phyloP scores from a whole-genome alignment of 2,888 invertebrate genomes.

The Bellardia bayeri region DNA sequence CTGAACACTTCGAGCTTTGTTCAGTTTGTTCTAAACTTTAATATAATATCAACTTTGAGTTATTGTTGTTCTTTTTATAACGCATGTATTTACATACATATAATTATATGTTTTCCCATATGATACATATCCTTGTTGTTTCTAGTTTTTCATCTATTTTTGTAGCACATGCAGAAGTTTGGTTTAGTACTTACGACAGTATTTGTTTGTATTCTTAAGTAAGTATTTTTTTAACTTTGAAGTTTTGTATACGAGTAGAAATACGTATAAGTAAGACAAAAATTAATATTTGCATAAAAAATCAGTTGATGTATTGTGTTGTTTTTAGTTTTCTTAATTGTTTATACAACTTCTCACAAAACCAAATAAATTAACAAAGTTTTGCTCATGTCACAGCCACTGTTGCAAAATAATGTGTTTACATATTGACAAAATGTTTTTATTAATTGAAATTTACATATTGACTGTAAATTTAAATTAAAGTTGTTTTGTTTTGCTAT shows the following conservation, averaged over 20 bases:
- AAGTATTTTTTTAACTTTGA: constrained; percentile 2
- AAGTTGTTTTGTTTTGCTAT: no score
- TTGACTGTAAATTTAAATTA: not conserved
- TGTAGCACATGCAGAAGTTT: not conserved
- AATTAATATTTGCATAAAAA: constrained; percentile 43
- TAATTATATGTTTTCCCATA: constrained; percentile 13
- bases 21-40: no score
- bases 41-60: no score
- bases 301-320: constrained; percentile 21
- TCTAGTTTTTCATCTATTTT: constrained; percentile 12
- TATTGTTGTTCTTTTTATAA: not conserved
- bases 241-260: constrained; percentile 21
- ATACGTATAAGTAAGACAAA: not conserved
- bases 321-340: constrained; percentile 49
- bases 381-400: constrained; percentile 44
- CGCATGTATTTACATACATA: not conserved
- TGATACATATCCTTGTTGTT: constrained; percentile 6
- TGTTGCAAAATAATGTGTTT: constrained; percentile 44
- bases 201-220: not conserved
- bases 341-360: constrained; percentile 25
- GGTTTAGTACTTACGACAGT: not conserved
- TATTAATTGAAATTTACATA: not conserved
- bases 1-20: no score
- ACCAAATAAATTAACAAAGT: constrained; percentile 58
- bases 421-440: constrained; percentile 26